phyloP scores from a whole-genome alignment of 2,797 vertebrate genomes.

The Ispidina picta region DNA sequence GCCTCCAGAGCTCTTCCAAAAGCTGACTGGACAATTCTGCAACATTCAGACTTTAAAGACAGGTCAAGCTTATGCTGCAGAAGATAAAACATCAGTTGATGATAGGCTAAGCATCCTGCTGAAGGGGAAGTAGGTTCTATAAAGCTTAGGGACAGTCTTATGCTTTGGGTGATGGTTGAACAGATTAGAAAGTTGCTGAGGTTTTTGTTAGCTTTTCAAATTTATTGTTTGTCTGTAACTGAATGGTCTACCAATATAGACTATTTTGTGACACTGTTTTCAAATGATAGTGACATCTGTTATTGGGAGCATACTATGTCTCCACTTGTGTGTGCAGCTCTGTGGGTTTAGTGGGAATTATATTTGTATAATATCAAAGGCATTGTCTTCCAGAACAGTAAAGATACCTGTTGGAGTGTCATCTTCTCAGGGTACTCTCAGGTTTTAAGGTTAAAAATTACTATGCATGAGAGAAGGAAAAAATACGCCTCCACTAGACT shows the following conservation, averaged over 20 bases:
- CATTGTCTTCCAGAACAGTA: neutral
- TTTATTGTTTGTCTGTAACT: neutral
- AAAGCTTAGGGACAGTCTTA: neutral
- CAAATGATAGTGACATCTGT: neutral
- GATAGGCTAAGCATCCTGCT: conserved; percentile 95
- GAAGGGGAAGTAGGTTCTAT: conserved; percentile 91
- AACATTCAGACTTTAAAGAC: conserved; percentile 91
- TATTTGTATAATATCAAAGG: neutral
- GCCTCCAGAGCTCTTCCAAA: conserved; percentile 90
- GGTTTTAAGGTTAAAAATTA: neutral
- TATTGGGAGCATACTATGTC: neutral
- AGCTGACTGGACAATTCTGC: conserved; percentile 96
- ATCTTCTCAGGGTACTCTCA: neutral
- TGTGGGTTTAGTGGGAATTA: neutral
- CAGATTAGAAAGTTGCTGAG: neutral
- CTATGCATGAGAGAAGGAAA: neutral
- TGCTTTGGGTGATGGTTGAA: neutral
- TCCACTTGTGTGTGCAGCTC: neutral
- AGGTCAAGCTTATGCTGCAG: conserved; percentile 91
- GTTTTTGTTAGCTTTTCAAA: neutral
- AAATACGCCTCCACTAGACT: neutral
- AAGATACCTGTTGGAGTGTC: neutral
- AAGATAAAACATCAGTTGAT: conserved; percentile 97
- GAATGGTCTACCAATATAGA: neutral
- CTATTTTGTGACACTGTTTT: neutral